A percentile compares a stretch with the other conserved stretches of the same genome.
phyloP scores from a whole-genome alignment of 92 coral and sea anemone genomes.

The Palythoa caribaeorum region DNA sequence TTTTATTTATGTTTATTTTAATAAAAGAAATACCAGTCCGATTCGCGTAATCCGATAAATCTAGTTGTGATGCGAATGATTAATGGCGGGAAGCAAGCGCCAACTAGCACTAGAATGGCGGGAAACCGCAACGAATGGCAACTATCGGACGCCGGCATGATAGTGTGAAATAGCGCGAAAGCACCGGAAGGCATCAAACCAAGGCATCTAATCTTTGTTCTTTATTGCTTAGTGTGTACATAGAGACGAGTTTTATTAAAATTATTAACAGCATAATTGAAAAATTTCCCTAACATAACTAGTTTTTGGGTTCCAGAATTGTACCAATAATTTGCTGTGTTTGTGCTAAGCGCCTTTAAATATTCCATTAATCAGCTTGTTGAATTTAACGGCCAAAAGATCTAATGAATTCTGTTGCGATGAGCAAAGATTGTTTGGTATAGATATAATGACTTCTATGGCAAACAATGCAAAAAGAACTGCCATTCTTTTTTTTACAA shows the following conservation, averaged over 20 bases:
- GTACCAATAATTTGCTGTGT: slow-evolving; percentile 19
- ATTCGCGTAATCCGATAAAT: neutral
- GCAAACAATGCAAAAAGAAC: slow-evolving; percentile 28
- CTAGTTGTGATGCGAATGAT: slow-evolving; percentile 22
- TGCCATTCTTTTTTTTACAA: slow-evolving; percentile 37
- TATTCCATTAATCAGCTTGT: slow-evolving; percentile 40
- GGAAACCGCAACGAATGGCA: slow-evolving; percentile 31
- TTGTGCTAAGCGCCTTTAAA: slow-evolving; percentile 44
- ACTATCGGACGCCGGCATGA: slow-evolving; percentile 45
- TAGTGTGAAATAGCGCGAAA: slow-evolving; percentile 32
- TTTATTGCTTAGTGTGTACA: slow-evolving; percentile 37
- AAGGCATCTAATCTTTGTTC: slow-evolving; percentile 32
- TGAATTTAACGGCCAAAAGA: slow-evolving; percentile 44
- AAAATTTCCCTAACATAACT: slow-evolving; percentile 42
- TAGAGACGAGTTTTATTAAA: slow-evolving; percentile 41
- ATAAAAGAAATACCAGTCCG: neutral
- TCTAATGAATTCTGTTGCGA: slow-evolving; percentile 44
- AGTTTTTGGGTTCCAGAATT: slow-evolving; percentile 24
- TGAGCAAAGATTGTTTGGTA: slow-evolving; percentile 37
- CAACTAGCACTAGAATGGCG: slow-evolving; percentile 42
- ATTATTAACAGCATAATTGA: slow-evolving; percentile 27
- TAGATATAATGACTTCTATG: slow-evolving; percentile 29
- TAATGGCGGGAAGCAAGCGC: slow-evolving; percentile 50
- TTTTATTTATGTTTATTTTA: neutral
- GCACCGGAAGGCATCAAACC: slow-evolving; percentile 46